Conservation (phyloP, 2,797 vertebrate species). For the Tragopan temminckii region DNA sequence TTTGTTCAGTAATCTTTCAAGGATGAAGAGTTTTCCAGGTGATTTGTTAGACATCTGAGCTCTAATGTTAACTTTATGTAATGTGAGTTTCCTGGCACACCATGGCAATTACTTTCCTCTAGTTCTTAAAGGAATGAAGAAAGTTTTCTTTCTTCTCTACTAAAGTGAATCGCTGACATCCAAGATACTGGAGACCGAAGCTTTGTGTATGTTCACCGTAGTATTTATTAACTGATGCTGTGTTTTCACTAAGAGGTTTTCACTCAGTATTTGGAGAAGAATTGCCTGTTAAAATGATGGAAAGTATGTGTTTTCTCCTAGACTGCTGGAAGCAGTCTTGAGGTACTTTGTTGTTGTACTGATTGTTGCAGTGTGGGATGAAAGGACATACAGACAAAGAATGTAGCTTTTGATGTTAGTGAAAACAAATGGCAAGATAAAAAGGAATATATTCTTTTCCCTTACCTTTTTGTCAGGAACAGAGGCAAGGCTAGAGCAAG, state of each 20-base stretch:
- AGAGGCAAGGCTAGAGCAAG: not conserved
- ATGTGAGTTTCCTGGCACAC: not conserved
- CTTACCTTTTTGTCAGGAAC: not conserved
- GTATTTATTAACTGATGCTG: not conserved
- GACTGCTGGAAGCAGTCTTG: not conserved
- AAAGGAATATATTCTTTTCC: not conserved
- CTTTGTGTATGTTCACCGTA: not conserved
- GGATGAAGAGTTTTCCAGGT: not conserved
- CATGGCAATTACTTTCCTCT: not conserved
- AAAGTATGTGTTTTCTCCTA: not conserved
- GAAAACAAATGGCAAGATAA: not conserved
- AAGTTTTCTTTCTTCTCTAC: not conserved
- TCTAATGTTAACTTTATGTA: not conserved
- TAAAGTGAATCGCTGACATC: not conserved
- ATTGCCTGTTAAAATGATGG: not conserved
- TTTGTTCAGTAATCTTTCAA: not conserved
- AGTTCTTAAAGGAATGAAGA: not conserved
- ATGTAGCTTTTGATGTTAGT: not conserved
- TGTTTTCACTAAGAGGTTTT: not conserved
- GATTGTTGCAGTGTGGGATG: not conserved
- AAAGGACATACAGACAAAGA: not conserved
- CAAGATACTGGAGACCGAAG: not conserved
- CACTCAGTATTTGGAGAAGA: not conserved
- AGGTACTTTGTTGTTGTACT: not conserved
- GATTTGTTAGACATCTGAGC: not conserved